Conservation (phyloP, 2,797 vertebrate genomes). For the Loriculus beryllinus region DNA sequence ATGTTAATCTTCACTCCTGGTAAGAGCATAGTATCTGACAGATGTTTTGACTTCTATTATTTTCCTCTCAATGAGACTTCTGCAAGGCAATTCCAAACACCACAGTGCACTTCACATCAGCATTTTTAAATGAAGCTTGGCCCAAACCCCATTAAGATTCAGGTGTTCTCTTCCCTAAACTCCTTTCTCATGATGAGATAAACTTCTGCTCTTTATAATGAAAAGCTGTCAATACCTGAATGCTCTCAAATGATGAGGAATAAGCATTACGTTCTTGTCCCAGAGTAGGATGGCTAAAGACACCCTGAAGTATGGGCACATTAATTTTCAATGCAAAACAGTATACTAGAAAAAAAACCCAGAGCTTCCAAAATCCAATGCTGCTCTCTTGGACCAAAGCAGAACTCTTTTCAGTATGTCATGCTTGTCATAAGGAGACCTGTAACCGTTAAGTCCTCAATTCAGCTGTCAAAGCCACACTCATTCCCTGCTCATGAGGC, state of each 20-base stretch:
- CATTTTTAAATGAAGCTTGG: background rate
- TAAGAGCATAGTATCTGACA: background rate
- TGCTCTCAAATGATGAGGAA: background rate
- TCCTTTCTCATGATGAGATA: background rate
- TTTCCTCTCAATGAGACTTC: background rate
- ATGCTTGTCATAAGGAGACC: background rate
- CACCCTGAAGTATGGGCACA: background rate
- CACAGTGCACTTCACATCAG: background rate
- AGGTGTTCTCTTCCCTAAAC: background rate
- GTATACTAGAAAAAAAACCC: background rate
- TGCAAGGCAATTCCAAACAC: background rate
- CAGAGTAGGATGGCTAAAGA: background rate
- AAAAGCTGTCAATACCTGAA: background rate
- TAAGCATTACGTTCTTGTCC: background rate
- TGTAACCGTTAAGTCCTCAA: background rate
- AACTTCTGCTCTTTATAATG: background rate
- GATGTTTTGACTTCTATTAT: background rate
- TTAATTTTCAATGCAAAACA: background rate
- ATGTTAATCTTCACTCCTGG: background rate
- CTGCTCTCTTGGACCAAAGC: background rate
- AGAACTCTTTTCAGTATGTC: background rate
- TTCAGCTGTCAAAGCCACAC: background rate
- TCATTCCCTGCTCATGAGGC: background rate
- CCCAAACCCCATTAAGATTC: background rate
- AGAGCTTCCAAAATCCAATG: background rate